phyloP scores from a whole-genome alignment of 2,113 vertebrate species.

The Myocastor coypus region DNA sequence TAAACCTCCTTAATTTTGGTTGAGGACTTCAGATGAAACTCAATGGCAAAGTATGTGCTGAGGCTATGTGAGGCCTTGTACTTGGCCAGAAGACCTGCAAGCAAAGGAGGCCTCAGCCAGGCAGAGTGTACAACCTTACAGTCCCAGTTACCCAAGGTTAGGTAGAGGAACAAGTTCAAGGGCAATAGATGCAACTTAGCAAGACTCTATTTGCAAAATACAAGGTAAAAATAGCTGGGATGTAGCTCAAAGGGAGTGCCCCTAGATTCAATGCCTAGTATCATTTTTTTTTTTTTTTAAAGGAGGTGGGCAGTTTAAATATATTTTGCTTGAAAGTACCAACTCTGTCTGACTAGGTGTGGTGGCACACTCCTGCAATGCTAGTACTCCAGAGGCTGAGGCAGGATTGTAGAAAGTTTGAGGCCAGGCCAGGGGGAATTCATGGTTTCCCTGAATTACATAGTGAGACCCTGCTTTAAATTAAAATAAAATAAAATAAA shows the following conservation, averaged over 20 bases:
- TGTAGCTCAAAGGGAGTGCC: neutral
- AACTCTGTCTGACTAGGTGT: neutral
- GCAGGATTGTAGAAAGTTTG: neutral
- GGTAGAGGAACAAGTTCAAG: neutral
- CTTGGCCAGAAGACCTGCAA: neutral
- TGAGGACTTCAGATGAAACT: neutral
- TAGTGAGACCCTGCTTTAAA: neutral
- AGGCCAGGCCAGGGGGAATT: neutral
- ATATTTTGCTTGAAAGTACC: constrained; percentile 24
- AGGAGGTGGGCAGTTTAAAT: neutral
- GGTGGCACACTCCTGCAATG: neutral
- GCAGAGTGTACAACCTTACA: neutral
- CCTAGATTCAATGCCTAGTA: neutral
- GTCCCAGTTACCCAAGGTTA: neutral
- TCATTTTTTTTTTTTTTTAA: neutral
- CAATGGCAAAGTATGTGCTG: neutral
- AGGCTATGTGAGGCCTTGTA: neutral
- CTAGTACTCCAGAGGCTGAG: neutral
- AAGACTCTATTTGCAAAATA: neutral
- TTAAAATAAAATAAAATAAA: neutral
- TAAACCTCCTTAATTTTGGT: neutral
- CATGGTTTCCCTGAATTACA: neutral
- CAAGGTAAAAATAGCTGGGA: neutral
- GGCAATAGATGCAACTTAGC: neutral
- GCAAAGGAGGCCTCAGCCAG: neutral